A percentile compares a stretch with the other conserved stretches of the same genome.
phyloP scores from a whole-genome alignment of 2,113 vertebrate genomes.

The Ptilonorhynchus violaceus region DNA sequence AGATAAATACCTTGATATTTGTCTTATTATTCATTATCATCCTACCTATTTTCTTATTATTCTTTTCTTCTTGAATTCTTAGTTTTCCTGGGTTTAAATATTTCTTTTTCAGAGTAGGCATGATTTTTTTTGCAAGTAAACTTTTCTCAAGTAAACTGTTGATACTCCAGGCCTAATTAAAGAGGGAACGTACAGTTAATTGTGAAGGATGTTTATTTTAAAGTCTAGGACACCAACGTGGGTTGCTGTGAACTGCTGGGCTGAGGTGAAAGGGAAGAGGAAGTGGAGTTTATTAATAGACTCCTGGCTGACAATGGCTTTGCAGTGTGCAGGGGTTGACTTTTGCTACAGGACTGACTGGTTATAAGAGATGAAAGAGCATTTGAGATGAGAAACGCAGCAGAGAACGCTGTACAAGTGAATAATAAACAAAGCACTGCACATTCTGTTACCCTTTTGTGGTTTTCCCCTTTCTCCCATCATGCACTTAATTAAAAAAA shows the following conservation, averaged over 20 bases:
- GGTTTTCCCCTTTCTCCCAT: background rate
- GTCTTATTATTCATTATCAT: background rate
- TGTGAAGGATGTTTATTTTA: slow-evolving; percentile 15
- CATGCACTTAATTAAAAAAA: background rate
- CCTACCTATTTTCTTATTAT: background rate
- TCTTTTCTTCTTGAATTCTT: background rate
- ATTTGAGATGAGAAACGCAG: background rate
- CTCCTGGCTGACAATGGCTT: background rate
- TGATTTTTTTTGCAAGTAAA: background rate
- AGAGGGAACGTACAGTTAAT: background rate
- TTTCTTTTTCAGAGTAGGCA: background rate
- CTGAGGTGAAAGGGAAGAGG: slow-evolving; percentile 22
- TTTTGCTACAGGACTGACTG: background rate
- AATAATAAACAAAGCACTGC: background rate
- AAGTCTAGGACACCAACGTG: rapidly evolving
- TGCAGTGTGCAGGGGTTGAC: background rate
- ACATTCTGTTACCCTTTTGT: background rate
- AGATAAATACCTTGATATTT: background rate
- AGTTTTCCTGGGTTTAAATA: background rate
- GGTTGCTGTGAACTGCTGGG: background rate
- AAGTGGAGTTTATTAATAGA: slow-evolving; percentile 26
- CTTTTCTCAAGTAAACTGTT: background rate
- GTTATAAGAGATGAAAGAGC: background rate
- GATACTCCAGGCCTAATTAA: background rate
- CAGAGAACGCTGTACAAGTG: background rate